Percentiles rank a stretch among this genome's conserved stretches.
Conservation (phyloP, 2,888 invertebrate species). For the Nemotelus pantherinus region DNA sequence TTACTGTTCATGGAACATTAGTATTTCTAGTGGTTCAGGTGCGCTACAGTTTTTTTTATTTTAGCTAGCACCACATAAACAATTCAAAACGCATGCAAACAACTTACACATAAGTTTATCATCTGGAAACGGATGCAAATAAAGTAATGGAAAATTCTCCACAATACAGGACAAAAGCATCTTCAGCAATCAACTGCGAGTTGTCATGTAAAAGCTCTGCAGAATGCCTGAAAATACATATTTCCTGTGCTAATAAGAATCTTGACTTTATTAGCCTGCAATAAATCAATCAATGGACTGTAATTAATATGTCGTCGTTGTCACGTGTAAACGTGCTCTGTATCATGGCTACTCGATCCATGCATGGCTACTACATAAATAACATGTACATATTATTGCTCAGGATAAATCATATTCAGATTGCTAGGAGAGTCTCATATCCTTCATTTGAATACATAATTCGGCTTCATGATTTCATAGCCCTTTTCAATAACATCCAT, state of each 20-base stretch:
- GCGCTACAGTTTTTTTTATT: no score
- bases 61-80: no score
- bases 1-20: no score
- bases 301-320: conserved; percentile 26
- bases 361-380: conserved; percentile 16
- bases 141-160: no score
- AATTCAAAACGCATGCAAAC: no score
- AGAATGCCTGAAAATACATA: neutral
- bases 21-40: no score
- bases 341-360: neutral
- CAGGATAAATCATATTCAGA: conserved; percentile 18
- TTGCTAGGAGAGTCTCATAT: neutral
- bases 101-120: no score
- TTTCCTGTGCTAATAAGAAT: neutral
- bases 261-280: conserved; percentile 10
- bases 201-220: no score
- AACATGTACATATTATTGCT: conserved; percentile 4
- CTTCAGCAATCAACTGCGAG: no score
- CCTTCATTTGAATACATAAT: conserved; percentile 28
- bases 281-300: conserved; percentile 28
- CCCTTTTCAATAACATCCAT: conserved; percentile 24
- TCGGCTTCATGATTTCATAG: conserved; percentile 33
- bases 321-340: conserved; percentile 28
- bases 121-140: no score
- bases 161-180: no score